Evolutionary conservation across 2,797 vertebrate genomes (phyloP).

Genomic region (Macrochelys suwanniensis): DNA sequence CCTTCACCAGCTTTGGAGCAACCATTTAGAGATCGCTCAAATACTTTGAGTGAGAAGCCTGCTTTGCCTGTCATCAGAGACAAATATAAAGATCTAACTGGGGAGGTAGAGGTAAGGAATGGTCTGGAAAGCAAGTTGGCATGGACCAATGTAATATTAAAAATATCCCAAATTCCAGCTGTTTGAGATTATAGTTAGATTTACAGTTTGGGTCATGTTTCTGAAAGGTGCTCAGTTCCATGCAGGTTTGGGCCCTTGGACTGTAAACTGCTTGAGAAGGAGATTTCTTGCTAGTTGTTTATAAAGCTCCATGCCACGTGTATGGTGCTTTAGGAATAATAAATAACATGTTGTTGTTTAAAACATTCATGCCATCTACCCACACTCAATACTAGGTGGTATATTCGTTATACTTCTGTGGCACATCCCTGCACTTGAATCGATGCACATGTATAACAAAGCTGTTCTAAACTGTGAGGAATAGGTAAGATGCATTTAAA

Average conservation of each 20-base stretch:
- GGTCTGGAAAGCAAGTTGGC: rapidly evolving
- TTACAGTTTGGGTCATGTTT: rapidly evolving
- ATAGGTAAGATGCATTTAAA: background rate
- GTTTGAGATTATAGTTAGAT: background rate
- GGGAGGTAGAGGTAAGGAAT: conserved; percentile 94
- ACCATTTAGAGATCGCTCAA: conserved; percentile 94
- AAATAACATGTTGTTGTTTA: too few relatives aligned
- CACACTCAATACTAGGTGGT: background rate
- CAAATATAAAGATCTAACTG: conserved; percentile 98
- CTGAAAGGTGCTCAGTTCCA: background rate
- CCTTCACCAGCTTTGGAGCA: conserved; percentile 89
- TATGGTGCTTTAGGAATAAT: background rate
- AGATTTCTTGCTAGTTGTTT: background rate
- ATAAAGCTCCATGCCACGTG: background rate
- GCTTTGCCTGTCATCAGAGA: conserved; percentile 95
- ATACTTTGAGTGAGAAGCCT: conserved; percentile 94
- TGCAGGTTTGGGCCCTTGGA: background rate
- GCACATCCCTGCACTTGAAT: background rate
- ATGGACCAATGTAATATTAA: background rate
- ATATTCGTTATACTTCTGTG: background rate
- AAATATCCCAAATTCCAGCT: rapidly evolving
- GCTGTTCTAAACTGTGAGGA: background rate
- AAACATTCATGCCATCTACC: background rate
- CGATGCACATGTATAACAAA: background rate
- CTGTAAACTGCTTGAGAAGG: background rate